Percentiles rank a stretch among this genome's conserved stretches.
Conservation (phyloP, 2,797 vertebrate species). For the Cossypha caffra region DNA sequence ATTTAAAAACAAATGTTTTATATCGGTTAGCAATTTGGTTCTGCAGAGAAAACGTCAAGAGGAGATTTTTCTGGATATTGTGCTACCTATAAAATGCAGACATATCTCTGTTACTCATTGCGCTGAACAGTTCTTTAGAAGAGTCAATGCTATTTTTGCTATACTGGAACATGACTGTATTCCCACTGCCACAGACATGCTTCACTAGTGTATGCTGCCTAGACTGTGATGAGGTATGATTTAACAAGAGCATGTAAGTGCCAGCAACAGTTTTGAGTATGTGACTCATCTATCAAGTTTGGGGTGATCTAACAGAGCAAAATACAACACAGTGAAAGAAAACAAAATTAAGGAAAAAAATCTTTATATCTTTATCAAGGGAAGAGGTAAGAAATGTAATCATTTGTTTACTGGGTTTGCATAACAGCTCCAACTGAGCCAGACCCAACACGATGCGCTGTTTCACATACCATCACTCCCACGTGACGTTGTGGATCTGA, state of each 20-base stretch:
- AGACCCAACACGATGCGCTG: not conserved
- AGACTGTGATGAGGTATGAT: not conserved
- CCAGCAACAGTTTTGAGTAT: not conserved
- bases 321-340: not conserved
- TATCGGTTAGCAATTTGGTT: not conserved
- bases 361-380: not conserved
- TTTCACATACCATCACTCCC: slow-evolving; percentile 89
- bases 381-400: not conserved
- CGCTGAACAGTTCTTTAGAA: not conserved
- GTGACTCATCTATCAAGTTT: not conserved
- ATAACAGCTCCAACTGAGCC: not conserved
- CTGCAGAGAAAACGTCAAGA: not conserved
- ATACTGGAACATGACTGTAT: not conserved
- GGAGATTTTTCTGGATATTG: not conserved
- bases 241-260: not conserved
- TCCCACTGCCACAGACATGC: not conserved
- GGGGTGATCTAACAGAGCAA: not conserved
- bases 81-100: not conserved
- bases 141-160: not conserved
- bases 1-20: not conserved
- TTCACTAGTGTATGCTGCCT: not conserved
- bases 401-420: not conserved
- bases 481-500: slow-evolving; percentile 87
- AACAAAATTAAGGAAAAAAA: not conserved
- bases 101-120: not conserved